Evolutionary conservation across 2,888 invertebrate species (phyloP), one percentile per base, ranked within the genome.

Genomic region (Thera obeliscata): DNA sequence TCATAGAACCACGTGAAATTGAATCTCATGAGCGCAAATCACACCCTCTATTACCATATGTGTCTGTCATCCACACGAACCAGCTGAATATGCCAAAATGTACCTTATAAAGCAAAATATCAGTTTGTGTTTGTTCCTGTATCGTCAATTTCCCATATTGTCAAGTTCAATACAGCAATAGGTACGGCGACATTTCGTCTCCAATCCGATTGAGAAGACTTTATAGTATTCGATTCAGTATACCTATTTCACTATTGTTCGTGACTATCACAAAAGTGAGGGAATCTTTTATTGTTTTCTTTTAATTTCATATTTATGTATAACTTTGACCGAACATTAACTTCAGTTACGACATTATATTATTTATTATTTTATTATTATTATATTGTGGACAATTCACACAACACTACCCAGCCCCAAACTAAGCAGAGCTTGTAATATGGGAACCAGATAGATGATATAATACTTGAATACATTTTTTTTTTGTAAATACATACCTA

Each of bases 21-120:
- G 91, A 90, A 90, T 89, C 90, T 88, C 89, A 89, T 89, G 86
- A 89, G 88, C 87, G 86, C 90, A 90, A 91, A 90, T 91, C 90
- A 89, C 85, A 83, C 78, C 81, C 78, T 79, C 79, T 83, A 87
- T 88, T 87, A 85, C 85, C 85, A 87, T 87, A 85, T 57, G 66
- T 61, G 66, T 63, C 66, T 69, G 69, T 69, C 66, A 69, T 60
- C 66, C 76, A 74, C 69, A 69, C 62, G 36, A 61, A 58, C 56
- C 56, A 54, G 57, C 41, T 41, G 41, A 54, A 56, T 61, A 56
- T 61, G 50, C 46, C 46, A 61, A 57, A 56, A 56, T 66, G 67
- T 59, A 77, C 85, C 75, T 66, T 84, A 78, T 67, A 2, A 0
- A 2, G 35, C 56, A 43, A 2, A 4, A 1, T 1, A 68, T 76